Base-by-base conservation (phyloP, 64 coral and sea anemone genomes). In the Montipora efflorescens region DNA sequence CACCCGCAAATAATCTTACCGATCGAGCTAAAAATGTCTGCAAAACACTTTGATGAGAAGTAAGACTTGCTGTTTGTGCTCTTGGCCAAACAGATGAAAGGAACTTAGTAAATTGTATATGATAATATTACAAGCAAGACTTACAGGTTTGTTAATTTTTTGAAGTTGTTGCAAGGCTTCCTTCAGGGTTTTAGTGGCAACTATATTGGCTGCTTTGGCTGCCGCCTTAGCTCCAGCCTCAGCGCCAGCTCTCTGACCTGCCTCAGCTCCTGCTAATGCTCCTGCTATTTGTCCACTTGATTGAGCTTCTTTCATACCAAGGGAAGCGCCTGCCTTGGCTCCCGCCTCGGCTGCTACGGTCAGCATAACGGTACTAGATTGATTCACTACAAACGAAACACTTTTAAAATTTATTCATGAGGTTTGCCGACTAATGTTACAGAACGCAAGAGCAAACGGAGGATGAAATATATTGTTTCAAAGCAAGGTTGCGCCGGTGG, bases 301-400 rank as follows among this genome's bases (percentile, higher is more conserved):
- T 19, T 49, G 19, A 14, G 92, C 92, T 88, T 88, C 47, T 19
- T 69, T 69, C 22, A n/a, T 22, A 3, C 92, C 92, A 45, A 93
- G 43, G 15, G 74, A 72, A 46, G 92, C 92, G 7, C 92, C 92
- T 8, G 92, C 92, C 67, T 80, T 85, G 11, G 92, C 92, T 8
- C 92, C 92, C 19, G 92, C 92, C 20, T 93, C 36, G 8, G 92
- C 92, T 20, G 92, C 92, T 71, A 93, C 53, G 25, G 61, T 93
- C 7, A 88, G 20, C 18, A 86, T 12, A 47, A 48, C 10, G n/a
- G 55, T 3, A 20, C 3, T 2, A 4, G 19, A 47, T 83, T 18
- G 14, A 13, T 86, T 86, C 3, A 1, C 80, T 82, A 25, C 8
- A 45, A 28, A 28, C 3, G 0, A 57, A 57, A 36, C 36, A 36